Evolutionary conservation across 2,113 vertebrate genomes (phyloP), one percentile per base, ranked within the genome.

Genomic region (Haemorhous mexicanus): DNA sequence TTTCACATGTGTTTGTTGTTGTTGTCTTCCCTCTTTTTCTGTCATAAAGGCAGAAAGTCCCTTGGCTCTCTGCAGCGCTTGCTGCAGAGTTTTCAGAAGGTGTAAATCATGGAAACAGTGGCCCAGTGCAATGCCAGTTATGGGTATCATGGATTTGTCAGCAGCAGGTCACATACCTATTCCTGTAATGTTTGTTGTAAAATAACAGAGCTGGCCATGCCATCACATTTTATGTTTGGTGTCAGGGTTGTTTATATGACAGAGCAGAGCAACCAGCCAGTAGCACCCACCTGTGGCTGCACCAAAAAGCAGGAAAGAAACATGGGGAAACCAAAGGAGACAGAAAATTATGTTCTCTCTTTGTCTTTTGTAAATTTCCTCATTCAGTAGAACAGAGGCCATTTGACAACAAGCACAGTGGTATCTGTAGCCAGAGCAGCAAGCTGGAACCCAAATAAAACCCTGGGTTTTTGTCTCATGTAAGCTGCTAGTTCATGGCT

Each of bases 241-340:
- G 43, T 37, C 58, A 52, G 58, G 8, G 21, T 8, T 76, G 30
- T 19, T 85, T 50, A 30, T 37, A 28, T 11, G 43, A 62, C 10
- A 75, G 43, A 72, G 24, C 2, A 2, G 23, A 85, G 77, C 58
- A 56, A 55, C 20, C 69, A 90, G 37, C 4, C 44, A 58, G 66
- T 12, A 90, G 10, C 32, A 55, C n/a, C 63, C 15, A 58, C 52
- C 47, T 63, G 24, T 44, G 21, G 27, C 64, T 7, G 1, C 23
- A 35, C 35, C 3, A 7, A 53, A 61, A 68, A 56, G 37, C 0
- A 1, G n/a, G 19, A 11, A 74, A 90, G 14, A 28, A 59, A 82
- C 22, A 16, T 0, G 0, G 37, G 19, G 10, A 16, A 62, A 27
- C 6, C 17, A 66, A 78, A 63, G 18, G 0, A 4, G 44, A 28